Percentiles rank a stretch among this genome's conserved stretches.
Conservation (phyloP, 2,797 vertebrate genomes). For the Leptatherina wallacei region DNA sequence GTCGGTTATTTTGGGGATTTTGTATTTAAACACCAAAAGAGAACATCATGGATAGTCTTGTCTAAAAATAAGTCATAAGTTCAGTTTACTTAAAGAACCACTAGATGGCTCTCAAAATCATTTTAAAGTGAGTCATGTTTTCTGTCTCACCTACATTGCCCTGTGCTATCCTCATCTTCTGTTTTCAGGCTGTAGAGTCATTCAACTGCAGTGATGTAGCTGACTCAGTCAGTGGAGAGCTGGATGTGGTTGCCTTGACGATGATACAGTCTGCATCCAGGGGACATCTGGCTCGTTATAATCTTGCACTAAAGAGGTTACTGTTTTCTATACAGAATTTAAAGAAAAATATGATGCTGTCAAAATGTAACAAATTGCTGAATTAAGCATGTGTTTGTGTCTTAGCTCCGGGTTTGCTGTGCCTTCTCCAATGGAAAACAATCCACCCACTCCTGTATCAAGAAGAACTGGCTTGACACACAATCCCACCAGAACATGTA, state of each 20-base stretch:
- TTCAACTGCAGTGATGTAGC: conserved; percentile 16
- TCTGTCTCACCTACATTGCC: not conserved
- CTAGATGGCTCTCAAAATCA: conserved; percentile 26
- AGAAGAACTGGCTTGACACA: conserved; percentile 25
- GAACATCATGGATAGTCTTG: not conserved
- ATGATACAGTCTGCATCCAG: conserved; percentile 88
- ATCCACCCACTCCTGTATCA: conserved; percentile 5
- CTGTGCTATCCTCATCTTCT: not conserved
- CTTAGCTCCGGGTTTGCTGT: conserved; percentile 43
- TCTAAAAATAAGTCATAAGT: conserved; percentile 1
- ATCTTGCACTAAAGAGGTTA: conserved; percentile 79
- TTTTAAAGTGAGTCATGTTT: not conserved
- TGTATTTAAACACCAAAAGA: not conserved
- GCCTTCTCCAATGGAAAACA: conserved; percentile 41
- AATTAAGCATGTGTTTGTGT: conserved; percentile 8
- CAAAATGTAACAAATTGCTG: not conserved
- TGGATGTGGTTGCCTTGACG: conserved; percentile 74
- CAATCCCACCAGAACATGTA: conserved; percentile 46
- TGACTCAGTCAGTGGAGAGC: conserved; percentile 23
- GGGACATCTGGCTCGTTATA: conserved; percentile 84
- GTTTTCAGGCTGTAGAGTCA: conserved; percentile 52
- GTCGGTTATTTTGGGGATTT: not conserved
- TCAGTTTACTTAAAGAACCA: conserved; percentile 17
- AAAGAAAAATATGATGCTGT: not conserved
- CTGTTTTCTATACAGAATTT: not conserved